Conservation (phyloP, 2,797 vertebrate genomes). For the Apogon hyalosoma region DNA sequence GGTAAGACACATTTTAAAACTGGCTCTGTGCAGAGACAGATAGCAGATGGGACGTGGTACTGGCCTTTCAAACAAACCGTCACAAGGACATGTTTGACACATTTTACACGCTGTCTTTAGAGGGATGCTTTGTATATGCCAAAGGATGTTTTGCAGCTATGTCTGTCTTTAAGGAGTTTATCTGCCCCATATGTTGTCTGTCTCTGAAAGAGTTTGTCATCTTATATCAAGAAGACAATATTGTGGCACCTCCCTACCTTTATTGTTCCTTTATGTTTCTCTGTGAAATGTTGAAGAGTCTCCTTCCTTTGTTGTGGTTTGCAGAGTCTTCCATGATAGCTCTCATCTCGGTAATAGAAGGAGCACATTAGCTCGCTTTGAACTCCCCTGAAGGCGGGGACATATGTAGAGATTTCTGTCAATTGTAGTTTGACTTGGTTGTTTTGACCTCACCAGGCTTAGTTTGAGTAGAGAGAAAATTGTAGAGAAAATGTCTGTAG, state of each 20-base stretch:
- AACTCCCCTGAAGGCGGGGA: not conserved
- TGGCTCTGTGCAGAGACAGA: slow-evolving; percentile 39
- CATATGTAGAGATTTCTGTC: no score
- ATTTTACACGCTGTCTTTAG: slow-evolving; percentile 23
- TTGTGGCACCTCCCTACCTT: slow-evolving; percentile 32
- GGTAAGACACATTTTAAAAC: slow-evolving; percentile 14
- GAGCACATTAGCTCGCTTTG: slow-evolving; percentile 1
- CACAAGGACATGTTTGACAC: slow-evolving; percentile 53
- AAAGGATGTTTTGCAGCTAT: slow-evolving; percentile 9
- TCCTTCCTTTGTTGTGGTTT: slow-evolving; percentile 34
- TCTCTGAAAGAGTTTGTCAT: slow-evolving; percentile 23
- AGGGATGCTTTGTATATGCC: slow-evolving; percentile 11
- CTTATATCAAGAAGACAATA: slow-evolving; percentile 7
- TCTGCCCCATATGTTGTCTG: slow-evolving; percentile 15
- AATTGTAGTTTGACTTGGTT: no score
- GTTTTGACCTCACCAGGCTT: no score
- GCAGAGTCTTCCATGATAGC: slow-evolving; percentile 3
- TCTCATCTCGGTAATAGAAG: not conserved
- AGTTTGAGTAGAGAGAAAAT: no score
- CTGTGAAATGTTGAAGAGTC: slow-evolving; percentile 15
- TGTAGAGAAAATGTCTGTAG: no score
- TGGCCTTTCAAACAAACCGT: slow-evolving; percentile 73
- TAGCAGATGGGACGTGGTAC: slow-evolving; percentile 59
- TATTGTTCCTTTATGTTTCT: slow-evolving; percentile 8
- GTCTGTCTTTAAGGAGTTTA: slow-evolving; percentile 1